These are phyloP conservation scores for Babylonia areolata DNA, from an alignment of 1,140 invertebrate genomes.

Conservation along the genomic window DNA sequence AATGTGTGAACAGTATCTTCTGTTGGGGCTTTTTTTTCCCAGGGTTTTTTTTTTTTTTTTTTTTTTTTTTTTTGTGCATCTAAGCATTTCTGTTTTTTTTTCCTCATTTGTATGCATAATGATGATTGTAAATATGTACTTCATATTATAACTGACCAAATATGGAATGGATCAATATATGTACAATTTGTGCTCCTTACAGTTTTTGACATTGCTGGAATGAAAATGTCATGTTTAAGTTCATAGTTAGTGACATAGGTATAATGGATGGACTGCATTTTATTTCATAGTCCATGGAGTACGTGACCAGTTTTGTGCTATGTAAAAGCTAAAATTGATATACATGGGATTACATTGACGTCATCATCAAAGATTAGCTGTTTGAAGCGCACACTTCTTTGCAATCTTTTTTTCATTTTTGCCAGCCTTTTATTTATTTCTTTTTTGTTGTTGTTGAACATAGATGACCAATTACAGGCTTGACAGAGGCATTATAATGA, in stretches of 20 bases:
- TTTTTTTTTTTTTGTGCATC: no score
- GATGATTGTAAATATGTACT: background rate
- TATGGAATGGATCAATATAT: no score
- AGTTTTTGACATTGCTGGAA: no score
- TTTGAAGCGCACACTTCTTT: constrained; percentile 5
- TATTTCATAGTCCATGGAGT: no score
- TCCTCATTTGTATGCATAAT: background rate
- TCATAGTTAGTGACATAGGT: no score
- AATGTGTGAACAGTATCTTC: no score
- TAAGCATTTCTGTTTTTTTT: no score
- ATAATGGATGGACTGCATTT: no score
- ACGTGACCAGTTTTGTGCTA: background rate
- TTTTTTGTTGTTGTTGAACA: background rate
- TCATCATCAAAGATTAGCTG: background rate
- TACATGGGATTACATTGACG: background rate
- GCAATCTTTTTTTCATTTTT: background rate
- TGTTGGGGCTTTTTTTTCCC: no score
- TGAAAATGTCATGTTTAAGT: no score
- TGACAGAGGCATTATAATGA: background rate
- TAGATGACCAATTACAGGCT: background rate
- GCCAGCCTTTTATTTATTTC: background rate
- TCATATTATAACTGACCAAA: background rate
- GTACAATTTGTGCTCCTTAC: no score
- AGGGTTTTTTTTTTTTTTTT: no score
- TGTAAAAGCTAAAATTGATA: background rate